Evolutionary conservation across 2,113 vertebrate genomes (phyloP).

Genomic region (Pangasianodon gigas): DNA sequence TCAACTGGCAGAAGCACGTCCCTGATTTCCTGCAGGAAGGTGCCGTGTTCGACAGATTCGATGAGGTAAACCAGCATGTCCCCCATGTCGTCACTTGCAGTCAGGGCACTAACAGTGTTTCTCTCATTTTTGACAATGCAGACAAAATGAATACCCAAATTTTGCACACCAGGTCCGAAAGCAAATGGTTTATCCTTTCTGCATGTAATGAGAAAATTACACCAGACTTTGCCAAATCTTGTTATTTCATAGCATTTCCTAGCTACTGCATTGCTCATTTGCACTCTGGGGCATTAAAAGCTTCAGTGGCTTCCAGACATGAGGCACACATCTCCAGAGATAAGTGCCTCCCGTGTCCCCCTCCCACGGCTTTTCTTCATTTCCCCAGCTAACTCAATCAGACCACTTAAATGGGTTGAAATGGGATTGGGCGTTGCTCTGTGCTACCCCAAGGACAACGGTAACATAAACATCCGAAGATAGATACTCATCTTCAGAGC

Average conservation of each 20-base stretch:
- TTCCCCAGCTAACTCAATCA: slow-evolving; percentile 65
- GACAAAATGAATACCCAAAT: neutral
- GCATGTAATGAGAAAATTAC: neutral
- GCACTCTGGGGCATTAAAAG: slow-evolving; percentile 49
- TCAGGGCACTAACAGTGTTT: slow-evolving; percentile 7
- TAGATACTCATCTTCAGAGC: slow-evolving; percentile 25
- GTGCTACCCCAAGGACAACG: slow-evolving; percentile 54
- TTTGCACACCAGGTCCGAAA: neutral
- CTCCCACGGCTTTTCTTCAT: slow-evolving; percentile 38
- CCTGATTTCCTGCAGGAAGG: slow-evolving; percentile 94
- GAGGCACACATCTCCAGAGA: slow-evolving; percentile 30
- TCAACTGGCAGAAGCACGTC: slow-evolving; percentile 96
- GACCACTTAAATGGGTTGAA: slow-evolving; percentile 60
- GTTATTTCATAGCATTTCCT: slow-evolving; percentile 40
- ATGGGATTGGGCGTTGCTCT: slow-evolving; percentile 47
- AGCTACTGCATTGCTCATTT: slow-evolving; percentile 53
- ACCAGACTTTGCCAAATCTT: neutral
- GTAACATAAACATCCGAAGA: slow-evolving; percentile 52
- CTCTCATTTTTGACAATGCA: neutral
- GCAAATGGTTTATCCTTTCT: neutral
- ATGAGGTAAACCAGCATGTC: slow-evolving; percentile 83
- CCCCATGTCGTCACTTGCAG: neutral
- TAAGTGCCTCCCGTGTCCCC: neutral
- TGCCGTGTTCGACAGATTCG: slow-evolving; percentile 90
- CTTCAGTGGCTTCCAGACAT: slow-evolving; percentile 44